Conservation (phyloP, 2,888 invertebrate genomes). For the Tetranychus piercei region DNA sequence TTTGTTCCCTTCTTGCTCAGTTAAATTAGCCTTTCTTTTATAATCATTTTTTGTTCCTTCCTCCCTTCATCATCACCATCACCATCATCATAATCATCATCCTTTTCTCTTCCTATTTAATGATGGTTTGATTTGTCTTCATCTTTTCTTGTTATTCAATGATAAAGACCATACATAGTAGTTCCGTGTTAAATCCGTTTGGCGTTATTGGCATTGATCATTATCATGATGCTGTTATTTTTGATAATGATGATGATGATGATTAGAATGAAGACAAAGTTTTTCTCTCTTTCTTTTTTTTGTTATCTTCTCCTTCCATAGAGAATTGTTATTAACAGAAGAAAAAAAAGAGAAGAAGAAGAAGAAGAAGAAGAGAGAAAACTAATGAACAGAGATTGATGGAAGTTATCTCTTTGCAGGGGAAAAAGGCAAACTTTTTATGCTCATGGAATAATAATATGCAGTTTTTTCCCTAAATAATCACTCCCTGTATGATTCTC, state of each 20-base stretch:
- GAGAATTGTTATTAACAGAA: neutral
- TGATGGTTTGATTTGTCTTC: neutral
- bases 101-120: neutral
- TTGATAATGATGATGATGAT: neutral
- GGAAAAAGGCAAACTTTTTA: too few species aligned
- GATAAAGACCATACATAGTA: neutral
- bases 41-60: neutral
- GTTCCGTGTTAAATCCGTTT: neutral
- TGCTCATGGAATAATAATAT: neutral
- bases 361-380: neutral
- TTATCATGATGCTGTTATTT: neutral
- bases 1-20: neutral
- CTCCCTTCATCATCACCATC: neutral
- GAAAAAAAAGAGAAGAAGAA: too few species aligned
- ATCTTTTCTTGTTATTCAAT: neutral
- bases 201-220: neutral
- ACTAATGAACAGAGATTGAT: constrained; percentile 3
- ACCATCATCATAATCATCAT: too few species aligned
- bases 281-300: neutral
- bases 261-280: neutral
- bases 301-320: neutral
- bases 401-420: neutral
- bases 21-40: neutral
- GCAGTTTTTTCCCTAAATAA: neutral
- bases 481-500: neutral